A percentile compares a stretch with the other conserved stretches of the same genome.
These are phyloP conservation scores for Teleopsis dalmanni DNA, from an alignment of 1,140 invertebrate species.

Conservation along the genomic window DNA sequence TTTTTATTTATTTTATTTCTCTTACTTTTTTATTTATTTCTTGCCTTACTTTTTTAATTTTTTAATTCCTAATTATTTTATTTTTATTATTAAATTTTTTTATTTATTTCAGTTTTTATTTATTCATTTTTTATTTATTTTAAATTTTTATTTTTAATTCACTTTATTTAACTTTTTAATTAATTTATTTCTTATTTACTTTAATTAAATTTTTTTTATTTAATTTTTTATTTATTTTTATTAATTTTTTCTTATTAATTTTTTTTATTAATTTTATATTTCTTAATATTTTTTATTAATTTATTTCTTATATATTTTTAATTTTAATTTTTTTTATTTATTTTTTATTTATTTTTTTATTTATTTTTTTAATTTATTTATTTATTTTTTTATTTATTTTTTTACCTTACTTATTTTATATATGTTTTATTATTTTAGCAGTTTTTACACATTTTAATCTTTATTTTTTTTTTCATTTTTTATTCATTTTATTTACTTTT, in stretches of 20 bases:
- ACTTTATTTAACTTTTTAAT: neutral
- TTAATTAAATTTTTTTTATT: neutral
- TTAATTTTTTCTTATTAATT: slow-evolving; percentile 1
- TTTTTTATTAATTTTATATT: neutral
- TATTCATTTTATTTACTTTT: neutral
- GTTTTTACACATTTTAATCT: neutral
- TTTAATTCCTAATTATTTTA: neutral
- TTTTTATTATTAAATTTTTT: neutral
- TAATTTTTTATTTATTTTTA: neutral
- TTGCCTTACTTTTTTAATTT: neutral
- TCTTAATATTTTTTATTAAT: neutral
- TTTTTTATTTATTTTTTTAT: neutral
- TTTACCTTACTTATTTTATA: neutral
- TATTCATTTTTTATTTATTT: neutral
- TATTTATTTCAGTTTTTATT: neutral
- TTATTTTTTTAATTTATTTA: neutral
- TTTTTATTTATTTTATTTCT: neutral
- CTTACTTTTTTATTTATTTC: neutral
- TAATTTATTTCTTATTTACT: neutral
- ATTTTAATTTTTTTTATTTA: neutral
- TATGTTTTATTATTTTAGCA: neutral
- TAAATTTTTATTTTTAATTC: neutral
- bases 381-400: neutral
- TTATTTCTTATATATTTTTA: neutral
- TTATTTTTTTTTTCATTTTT: neutral